A percentile compares a stretch with the other conserved stretches of the same genome.
These are phyloP conservation scores for Nymphalis polychloros DNA, from an alignment of 2,888 invertebrate genomes.

Conservation along the genomic window DNA sequence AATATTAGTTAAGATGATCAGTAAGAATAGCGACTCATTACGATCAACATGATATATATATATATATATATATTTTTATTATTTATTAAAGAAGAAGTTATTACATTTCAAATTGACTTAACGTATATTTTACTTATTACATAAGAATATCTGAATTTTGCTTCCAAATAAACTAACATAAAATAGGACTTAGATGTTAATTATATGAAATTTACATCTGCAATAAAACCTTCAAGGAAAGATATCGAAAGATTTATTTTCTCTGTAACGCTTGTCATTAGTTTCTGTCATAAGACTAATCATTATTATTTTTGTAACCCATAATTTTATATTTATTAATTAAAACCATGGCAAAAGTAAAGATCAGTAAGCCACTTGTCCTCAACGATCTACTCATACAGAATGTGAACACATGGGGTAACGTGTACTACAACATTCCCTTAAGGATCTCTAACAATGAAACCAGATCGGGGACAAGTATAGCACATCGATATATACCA, in stretches of 20 bases:
- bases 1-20: too few relatives aligned
- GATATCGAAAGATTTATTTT: background rate
- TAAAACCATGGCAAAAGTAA: conserved; percentile 51
- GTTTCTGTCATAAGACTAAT: background rate
- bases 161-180: too few relatives aligned
- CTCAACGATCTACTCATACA: conserved; percentile 64
- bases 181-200: too few relatives aligned
- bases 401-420: conserved; percentile 76
- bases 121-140: too few relatives aligned
- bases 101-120: too few relatives aligned
- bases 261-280: background rate
- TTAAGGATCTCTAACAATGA: conserved; percentile 67
- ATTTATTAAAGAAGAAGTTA: too few relatives aligned
- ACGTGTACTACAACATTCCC: conserved; percentile 74
- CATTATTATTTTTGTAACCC: conserved; percentile 6
- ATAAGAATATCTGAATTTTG: too few relatives aligned
- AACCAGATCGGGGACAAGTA: conserved; percentile 61
- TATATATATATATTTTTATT: too few relatives aligned
- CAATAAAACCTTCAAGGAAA: too few relatives aligned
- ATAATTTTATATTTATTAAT: conserved; percentile 28
- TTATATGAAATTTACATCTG: too few relatives aligned
- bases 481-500: conserved; percentile 70
- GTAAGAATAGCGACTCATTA: too few relatives aligned
- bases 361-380: conserved; percentile 52
- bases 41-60: too few relatives aligned